Base-by-base conservation (phyloP, 2,797 vertebrate genomes). In the Hydrocynus forskahlii region DNA sequence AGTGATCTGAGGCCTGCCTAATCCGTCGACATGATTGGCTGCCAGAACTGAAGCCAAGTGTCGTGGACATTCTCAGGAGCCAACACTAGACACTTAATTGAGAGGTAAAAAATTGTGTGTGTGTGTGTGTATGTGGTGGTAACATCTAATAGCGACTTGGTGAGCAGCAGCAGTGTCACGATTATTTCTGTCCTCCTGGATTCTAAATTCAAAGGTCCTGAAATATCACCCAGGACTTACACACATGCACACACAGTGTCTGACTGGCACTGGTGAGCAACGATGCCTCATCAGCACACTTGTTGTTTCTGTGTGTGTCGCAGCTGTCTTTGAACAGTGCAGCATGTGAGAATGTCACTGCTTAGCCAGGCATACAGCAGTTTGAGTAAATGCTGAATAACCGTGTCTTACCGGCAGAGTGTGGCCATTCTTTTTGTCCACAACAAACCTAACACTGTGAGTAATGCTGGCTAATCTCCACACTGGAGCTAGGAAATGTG, bases 11-110 rank as follows among this genome's bases (percentile, higher is more conserved):
- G 91, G 83, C 78, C 83, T 80, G 78, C 86, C 35, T 81, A 88
- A 86, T 86, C 88, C 67, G 84, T 82, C 81, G 89, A 87, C 86
- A 92, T 92, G 92, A 91, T 81, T 85, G 82, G 84, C 89, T 87
- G 86, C 89, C 73, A 77, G 77, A 89, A 87, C 88, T 86, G 88
- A 93, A 89, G 85, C 83, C 63, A 62, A 57, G 87, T 86, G 78
- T 89, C 76, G 87, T 90, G 86, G 90, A 89, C 87, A 89, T 73
- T 78, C 23, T 17, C 69, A 64, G 76, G 59, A 75, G 60, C 72
- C 48, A 75, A 54, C 52, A 52, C 68, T 83, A 50, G 57, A 79
- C 83, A 83, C 68, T 86, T 60, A 76, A 75, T 78, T 76, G 66
- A 83, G 57, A 83, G 79, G 76, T 75, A 77, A 70, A 66, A 35